Evolutionary conservation across 2,113 vertebrate genomes (phyloP).

Genomic region (Oryzias curvinotus): DNA sequence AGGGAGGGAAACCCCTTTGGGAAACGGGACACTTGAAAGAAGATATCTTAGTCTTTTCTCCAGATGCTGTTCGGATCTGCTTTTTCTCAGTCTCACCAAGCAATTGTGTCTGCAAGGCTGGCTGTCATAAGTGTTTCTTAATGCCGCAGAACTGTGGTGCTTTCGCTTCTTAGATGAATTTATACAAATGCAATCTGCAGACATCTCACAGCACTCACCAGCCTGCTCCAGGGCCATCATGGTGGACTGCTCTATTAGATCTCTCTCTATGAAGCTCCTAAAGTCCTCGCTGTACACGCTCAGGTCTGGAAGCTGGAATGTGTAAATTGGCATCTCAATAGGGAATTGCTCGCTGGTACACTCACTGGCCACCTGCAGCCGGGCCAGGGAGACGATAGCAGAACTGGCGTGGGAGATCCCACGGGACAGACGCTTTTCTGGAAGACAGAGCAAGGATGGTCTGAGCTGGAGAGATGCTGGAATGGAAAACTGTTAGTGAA

Average conservation of each 20-base stretch:
- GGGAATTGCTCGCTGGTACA: constrained; percentile 94
- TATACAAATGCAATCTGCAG: constrained; percentile 2
- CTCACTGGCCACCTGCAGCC: constrained; percentile 92
- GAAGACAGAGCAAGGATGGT: not conserved
- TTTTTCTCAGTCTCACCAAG: constrained; percentile 20
- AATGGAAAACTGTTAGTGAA: not conserved
- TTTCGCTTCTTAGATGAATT: constrained; percentile 13
- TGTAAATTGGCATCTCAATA: constrained; percentile 98
- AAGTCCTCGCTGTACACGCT: constrained; percentile 99
- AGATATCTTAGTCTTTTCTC: constrained; percentile 42
- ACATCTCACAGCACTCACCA: constrained; percentile 76
- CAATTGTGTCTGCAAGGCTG: constrained; percentile 22
- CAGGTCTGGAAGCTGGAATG: constrained; percentile 97
- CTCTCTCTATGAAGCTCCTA: constrained; percentile 93
- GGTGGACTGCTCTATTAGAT: constrained; percentile 96
- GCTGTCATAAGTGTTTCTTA: constrained; percentile 6
- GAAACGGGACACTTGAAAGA: constrained; percentile 49
- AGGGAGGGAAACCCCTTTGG: constrained; percentile 40
- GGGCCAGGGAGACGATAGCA: constrained; percentile 95
- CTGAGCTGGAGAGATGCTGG: not conserved
- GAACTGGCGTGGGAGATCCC: constrained; percentile 99
- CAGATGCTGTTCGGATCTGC: constrained; percentile 48
- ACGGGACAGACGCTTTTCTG: constrained; percentile 95
- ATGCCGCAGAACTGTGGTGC: constrained; percentile 4
- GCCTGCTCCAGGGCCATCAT: constrained; percentile 98